phyloP scores from a whole-genome alignment of 2,797 vertebrate species.

The Pterois miles region DNA sequence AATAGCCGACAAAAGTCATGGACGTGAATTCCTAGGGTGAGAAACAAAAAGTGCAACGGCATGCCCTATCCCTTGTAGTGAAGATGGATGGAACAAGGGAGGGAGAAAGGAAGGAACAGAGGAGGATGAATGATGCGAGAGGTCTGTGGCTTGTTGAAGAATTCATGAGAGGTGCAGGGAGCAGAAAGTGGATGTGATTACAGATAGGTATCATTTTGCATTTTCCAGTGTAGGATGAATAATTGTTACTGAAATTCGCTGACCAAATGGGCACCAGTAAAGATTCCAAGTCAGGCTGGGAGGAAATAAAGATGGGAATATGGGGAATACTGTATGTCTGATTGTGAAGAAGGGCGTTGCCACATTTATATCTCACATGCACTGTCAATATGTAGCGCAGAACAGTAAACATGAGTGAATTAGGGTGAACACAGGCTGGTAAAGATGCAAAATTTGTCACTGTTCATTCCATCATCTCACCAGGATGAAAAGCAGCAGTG shows the following conservation, averaged over 20 bases:
- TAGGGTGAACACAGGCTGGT: background rate
- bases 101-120: constrained; percentile 15
- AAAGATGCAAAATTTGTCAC: background rate
- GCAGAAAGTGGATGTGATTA: constrained; percentile 29
- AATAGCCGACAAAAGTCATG: constrained; percentile 26
- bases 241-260: background rate
- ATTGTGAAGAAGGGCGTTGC: background rate
- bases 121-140: constrained; percentile 35
- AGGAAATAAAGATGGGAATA: background rate
- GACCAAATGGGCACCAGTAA: background rate
- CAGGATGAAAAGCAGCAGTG: background rate
- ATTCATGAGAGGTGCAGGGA: constrained; percentile 55
- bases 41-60: constrained; percentile 12
- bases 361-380: background rate
- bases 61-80: constrained; percentile 5
- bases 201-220: constrained; percentile 20
- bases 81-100: constrained; percentile 30
- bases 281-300: background rate
- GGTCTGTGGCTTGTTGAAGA: constrained; percentile 51
- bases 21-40: constrained; percentile 33
- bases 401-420: background rate
- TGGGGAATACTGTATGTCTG: background rate
- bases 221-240: constrained; percentile 1
- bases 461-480: background rate
- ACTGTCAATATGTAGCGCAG: background rate